Evolutionary conservation across 2,888 invertebrate species (phyloP).

Genomic region (Drosophila quasianomalipes): DNA sequence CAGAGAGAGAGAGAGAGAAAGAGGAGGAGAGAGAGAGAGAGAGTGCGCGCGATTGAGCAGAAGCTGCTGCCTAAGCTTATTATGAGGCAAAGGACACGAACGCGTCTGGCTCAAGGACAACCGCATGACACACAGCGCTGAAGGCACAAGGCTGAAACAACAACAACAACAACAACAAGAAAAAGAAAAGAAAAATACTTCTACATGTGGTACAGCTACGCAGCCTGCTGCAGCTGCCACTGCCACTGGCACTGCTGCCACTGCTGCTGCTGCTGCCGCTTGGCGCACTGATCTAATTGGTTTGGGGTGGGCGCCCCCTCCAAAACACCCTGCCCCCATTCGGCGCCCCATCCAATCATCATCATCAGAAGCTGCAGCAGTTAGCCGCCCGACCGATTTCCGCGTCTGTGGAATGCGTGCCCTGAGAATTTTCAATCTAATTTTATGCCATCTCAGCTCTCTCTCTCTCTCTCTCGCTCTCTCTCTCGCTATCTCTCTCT

Average conservation of each 20-base stretch:
- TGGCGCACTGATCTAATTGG: background rate
- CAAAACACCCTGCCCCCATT: rapidly evolving
- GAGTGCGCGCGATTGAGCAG: constrained; percentile 1
- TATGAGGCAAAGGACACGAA: constrained; percentile 49
- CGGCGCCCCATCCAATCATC: background rate
- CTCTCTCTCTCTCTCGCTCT: background rate
- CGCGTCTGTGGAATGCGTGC: constrained; percentile 52
- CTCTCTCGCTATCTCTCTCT: background rate
- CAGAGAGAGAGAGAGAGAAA: constrained; percentile 7
- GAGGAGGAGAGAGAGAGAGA: background rate
- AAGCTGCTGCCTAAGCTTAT: constrained; percentile 49
- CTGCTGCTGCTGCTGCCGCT: background rate
- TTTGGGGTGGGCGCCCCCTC: background rate
- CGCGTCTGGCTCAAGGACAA: constrained; percentile 66
- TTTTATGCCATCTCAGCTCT: constrained; percentile 22
- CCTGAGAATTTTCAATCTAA: constrained; percentile 44
- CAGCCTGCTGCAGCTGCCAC: background rate
- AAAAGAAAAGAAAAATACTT: background rate
- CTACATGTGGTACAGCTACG: background rate
- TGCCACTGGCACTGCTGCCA: no score
- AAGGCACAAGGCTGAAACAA: background rate
- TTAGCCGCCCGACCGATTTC: constrained; percentile 28
- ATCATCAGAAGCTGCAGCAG: background rate
- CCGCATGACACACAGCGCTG: constrained; percentile 13
- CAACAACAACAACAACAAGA: background rate